Conservation (phyloP, 2,113 vertebrate species). For the Parus major region DNA sequence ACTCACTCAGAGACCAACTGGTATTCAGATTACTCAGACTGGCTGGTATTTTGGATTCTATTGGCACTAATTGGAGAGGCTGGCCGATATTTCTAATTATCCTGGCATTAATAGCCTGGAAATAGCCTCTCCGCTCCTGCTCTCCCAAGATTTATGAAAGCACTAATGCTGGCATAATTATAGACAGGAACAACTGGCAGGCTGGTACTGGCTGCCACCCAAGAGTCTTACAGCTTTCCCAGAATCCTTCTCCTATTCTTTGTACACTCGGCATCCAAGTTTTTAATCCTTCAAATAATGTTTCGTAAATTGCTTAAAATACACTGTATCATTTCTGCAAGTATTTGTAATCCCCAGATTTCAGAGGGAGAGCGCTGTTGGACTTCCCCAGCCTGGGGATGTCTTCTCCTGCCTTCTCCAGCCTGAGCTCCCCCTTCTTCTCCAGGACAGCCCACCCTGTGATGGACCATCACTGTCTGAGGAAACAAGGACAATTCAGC, state of each 20-base stretch:
- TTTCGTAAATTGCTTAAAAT: slow-evolving; percentile 38
- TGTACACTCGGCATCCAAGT: not conserved
- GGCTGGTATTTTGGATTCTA: slow-evolving; percentile 51
- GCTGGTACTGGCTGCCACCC: slow-evolving; percentile 54
- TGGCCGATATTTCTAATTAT: slow-evolving; percentile 74
- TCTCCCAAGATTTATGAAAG: slow-evolving; percentile 60
- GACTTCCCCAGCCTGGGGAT: not conserved
- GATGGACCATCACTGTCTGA: not conserved
- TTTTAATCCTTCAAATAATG: slow-evolving; percentile 51
- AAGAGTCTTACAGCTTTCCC: slow-evolving; percentile 51
- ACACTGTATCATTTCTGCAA: slow-evolving; percentile 13
- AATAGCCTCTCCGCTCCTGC: slow-evolving; percentile 54
- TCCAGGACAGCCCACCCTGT: not conserved
- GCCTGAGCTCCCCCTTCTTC: not conserved
- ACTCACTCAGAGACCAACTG: slow-evolving; percentile 25
- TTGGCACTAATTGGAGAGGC: slow-evolving; percentile 60
- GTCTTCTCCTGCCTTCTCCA: not conserved
- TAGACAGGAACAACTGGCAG: slow-evolving; percentile 45
- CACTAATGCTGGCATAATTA: slow-evolving; percentile 63
- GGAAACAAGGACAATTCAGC: not conserved
- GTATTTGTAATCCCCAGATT: not conserved
- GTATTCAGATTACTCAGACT: slow-evolving; percentile 60
- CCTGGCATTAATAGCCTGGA: slow-evolving; percentile 71
- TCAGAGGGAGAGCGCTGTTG: not conserved
- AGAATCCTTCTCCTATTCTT: slow-evolving; percentile 47